phyloP scores from a whole-genome alignment of 2,113 vertebrate genomes.

The Eulemur rufifrons region DNA sequence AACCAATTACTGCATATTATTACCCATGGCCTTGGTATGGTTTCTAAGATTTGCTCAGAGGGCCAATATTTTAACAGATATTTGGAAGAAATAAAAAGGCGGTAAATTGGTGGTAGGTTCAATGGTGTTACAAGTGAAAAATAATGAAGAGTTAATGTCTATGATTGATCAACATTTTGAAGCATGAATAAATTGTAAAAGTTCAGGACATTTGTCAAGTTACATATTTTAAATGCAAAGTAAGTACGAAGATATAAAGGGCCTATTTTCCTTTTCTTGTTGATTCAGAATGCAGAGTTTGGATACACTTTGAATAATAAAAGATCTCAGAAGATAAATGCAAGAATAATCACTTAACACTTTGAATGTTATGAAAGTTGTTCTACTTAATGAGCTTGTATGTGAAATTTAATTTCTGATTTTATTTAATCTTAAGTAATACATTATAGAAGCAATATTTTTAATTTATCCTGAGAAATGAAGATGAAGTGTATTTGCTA shows the following conservation, averaged over 20 bases:
- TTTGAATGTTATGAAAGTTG: not conserved
- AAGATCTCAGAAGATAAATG: not conserved
- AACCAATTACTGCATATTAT: not conserved
- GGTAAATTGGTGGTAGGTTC: not conserved
- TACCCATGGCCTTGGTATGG: not conserved
- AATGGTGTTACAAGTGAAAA: not conserved
- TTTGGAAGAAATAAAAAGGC: not conserved
- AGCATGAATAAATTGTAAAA: not conserved
- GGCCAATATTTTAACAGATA: slow-evolving; percentile 34
- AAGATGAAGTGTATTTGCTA: not conserved
- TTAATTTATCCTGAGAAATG: slow-evolving; percentile 16
- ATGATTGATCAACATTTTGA: not conserved
- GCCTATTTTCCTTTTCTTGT: not conserved
- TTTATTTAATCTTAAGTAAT: not conserved
- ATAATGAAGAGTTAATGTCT: not conserved
- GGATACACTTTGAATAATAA: not conserved
- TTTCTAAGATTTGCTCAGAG: not conserved
- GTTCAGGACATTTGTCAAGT: not conserved
- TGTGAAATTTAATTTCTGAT: not conserved
- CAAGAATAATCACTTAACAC: not conserved
- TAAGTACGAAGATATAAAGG: not conserved
- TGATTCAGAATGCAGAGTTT: not conserved
- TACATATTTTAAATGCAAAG: not conserved
- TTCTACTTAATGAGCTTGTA: slow-evolving; percentile 21
- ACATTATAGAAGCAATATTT: not conserved